phyloP scores from a whole-genome alignment of 2,888 invertebrate species.

The Leptinotarsa haldemani region DNA sequence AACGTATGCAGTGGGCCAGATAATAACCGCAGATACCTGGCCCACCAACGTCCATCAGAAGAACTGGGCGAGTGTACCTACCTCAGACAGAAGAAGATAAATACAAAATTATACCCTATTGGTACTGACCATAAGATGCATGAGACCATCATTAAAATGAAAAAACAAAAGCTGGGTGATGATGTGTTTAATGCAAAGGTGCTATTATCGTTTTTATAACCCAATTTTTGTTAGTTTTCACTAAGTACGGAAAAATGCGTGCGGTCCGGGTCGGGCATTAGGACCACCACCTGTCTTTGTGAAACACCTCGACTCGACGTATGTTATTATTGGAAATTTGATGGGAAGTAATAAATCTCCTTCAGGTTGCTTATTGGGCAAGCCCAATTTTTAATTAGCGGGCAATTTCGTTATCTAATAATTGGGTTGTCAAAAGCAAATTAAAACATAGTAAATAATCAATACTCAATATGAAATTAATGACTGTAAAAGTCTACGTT shows the following conservation, averaged over 20 bases:
- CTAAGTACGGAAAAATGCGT: constrained; percentile 44
- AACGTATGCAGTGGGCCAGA: constrained; percentile 46
- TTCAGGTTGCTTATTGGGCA: constrained; percentile 35
- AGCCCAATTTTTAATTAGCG: constrained; percentile 41
- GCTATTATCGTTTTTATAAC: constrained; percentile 51
- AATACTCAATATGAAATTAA: constrained; percentile 11
- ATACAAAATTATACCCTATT: constrained; percentile 62
- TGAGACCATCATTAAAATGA: constrained; percentile 49
- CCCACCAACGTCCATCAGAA: constrained; percentile 13
- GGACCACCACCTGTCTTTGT: constrained; percentile 46
- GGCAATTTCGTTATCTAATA: constrained; percentile 39
- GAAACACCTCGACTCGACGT: constrained; percentile 41
- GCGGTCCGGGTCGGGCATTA: constrained; percentile 40
- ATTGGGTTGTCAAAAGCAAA: constrained; percentile 37
- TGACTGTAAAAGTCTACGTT: neutral
- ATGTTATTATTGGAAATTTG: constrained; percentile 50
- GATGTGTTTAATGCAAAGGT: constrained; percentile 52
- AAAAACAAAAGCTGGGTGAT: constrained; percentile 49
- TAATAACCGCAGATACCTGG: constrained; percentile 25
- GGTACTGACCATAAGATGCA: constrained; percentile 55
- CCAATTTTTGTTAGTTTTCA: constrained; percentile 47
- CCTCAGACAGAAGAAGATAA: constrained; percentile 60
- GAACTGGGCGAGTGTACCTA: constrained; percentile 58
- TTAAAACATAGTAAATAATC: constrained; percentile 26
- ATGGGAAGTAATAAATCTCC: constrained; percentile 51